These are phyloP conservation scores for Lithobates pipiens DNA, from an alignment of 2,797 vertebrate species.

Conservation along the genomic window DNA sequence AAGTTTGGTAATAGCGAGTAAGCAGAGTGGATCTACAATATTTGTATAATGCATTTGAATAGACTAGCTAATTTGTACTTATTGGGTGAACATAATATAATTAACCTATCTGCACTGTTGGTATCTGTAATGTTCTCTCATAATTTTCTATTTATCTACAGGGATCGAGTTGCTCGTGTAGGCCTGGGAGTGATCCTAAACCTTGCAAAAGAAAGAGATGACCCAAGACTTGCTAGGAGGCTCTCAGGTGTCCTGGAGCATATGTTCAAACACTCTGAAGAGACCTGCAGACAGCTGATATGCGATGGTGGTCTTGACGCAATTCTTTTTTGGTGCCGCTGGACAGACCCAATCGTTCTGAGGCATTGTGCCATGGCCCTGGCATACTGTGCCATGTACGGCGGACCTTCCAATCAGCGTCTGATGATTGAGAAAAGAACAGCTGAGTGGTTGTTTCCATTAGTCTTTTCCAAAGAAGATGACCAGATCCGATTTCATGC, in stretches of 20 bases:
- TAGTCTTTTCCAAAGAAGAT: constrained; percentile 94
- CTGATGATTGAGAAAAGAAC: constrained; percentile 95
- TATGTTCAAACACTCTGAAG: constrained; percentile 99
- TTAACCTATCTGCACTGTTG: background rate
- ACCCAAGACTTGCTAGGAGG: constrained; percentile 86
- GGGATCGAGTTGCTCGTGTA: constrained; percentile 91
- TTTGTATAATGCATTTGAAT: background rate
- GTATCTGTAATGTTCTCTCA: background rate
- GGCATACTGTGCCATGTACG: constrained; percentile 96
- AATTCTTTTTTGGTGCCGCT: constrained; percentile 94
- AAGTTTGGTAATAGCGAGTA: background rate
- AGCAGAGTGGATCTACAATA: background rate
- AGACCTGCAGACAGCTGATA: constrained; percentile 91
- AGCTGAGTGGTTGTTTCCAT: constrained; percentile 94
- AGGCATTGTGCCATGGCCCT: constrained; percentile 93
- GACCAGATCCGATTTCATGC: constrained; percentile 91
- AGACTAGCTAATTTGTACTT: too few relatives aligned
- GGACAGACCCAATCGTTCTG: constrained; percentile 86
- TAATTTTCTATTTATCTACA: constrained; percentile 66
- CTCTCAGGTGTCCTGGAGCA: constrained; percentile 94
- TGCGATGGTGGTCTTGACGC: constrained; percentile 88
- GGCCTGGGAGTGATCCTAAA: constrained; percentile 93
- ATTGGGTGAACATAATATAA: background rate
- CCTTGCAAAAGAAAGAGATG: constrained; percentile 86
- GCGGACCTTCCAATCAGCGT: constrained; percentile 90